These are phyloP conservation scores for Mugil cephalus DNA, from an alignment of 2,113 vertebrate genomes.

Conservation along the genomic window DNA sequence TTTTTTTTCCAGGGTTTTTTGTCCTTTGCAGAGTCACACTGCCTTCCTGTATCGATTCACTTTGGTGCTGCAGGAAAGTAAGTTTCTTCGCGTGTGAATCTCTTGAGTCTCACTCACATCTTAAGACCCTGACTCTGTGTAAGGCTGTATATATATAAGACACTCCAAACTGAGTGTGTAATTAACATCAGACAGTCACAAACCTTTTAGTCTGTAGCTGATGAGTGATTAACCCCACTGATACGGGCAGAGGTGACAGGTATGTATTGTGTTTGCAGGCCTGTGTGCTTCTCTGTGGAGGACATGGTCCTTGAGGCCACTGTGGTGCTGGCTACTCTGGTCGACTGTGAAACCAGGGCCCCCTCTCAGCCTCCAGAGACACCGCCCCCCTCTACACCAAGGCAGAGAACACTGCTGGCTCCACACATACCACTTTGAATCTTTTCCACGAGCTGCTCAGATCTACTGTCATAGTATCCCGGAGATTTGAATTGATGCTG, in stretches of 20 bases:
- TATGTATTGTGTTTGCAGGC: slow-evolving; percentile 77
- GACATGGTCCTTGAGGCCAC: slow-evolving; percentile 88
- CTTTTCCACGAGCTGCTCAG: slow-evolving; percentile 2
- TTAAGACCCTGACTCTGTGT: slow-evolving; percentile 3
- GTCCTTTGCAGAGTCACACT: slow-evolving; percentile 87
- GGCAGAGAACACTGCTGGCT: slow-evolving; percentile 52
- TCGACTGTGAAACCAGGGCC: slow-evolving; percentile 67
- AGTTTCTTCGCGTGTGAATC: slow-evolving; percentile 43
- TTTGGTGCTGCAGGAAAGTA: slow-evolving; percentile 90
- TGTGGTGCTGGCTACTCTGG: slow-evolving; percentile 90
- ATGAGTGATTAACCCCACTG: neutral
- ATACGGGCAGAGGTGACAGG: neutral
- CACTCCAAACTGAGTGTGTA: neutral
- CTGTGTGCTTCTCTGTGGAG: slow-evolving; percentile 89
- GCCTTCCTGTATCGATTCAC: slow-evolving; percentile 84
- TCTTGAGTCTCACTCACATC: neutral
- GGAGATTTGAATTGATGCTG: slow-evolving; percentile 37
- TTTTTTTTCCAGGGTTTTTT: slow-evolving; percentile 88
- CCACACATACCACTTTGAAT: neutral
- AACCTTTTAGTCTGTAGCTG: neutral
- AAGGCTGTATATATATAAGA: neutral
- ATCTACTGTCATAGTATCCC: slow-evolving; percentile 1
- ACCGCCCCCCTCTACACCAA: slow-evolving; percentile 14
- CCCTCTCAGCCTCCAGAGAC: slow-evolving; percentile 61
- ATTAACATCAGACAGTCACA: slow-evolving; percentile 23